These are phyloP conservation scores for Ophioninae sp. DNA, from an alignment of 2,888 invertebrate species.

Conservation along the genomic window DNA sequence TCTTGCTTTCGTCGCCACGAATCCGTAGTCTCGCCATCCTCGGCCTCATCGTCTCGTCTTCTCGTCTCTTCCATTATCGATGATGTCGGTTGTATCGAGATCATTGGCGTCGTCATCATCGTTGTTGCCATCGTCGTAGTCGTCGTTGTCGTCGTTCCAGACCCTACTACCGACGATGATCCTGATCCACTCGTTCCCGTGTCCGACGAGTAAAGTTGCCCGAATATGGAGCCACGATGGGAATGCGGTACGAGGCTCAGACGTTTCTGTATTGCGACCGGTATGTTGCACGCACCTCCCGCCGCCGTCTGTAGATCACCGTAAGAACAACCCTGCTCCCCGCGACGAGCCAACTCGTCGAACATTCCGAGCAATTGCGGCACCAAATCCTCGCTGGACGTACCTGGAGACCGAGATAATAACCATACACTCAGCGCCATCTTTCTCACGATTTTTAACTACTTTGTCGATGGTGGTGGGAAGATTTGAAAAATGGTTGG, in stretches of 20 bases:
- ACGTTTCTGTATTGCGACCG: slow-evolving; percentile 76
- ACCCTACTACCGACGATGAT: slow-evolving; percentile 31
- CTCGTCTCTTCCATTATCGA: slow-evolving; percentile 19
- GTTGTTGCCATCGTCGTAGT: slow-evolving; percentile 11
- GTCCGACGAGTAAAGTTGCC: slow-evolving; percentile 67
- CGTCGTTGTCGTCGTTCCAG: slow-evolving; percentile 8
- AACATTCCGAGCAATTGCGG: slow-evolving; percentile 93
- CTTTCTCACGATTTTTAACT: too few relatives aligned
- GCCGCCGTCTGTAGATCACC: slow-evolving; percentile 66
- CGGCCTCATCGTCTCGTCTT: slow-evolving; percentile 4
- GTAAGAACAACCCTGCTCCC: slow-evolving; percentile 67
- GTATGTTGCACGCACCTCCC: slow-evolving; percentile 68
- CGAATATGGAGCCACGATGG: slow-evolving; percentile 75
- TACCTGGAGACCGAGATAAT: slow-evolving; percentile 86
- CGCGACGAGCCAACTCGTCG: slow-evolving; percentile 86
- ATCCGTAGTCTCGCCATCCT: background rate
- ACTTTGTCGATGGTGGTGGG: too few relatives aligned
- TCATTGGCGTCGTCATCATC: slow-evolving; percentile 26
- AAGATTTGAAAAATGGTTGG: too few relatives aligned
- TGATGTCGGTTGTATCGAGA: background rate
- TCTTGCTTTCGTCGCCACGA: background rate
- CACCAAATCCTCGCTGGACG: slow-evolving; percentile 90
- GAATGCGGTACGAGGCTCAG: slow-evolving; percentile 74
- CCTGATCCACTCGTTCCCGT: slow-evolving; percentile 34
- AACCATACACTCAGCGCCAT: background rate